A percentile compares a stretch with the other conserved stretches of the same genome.
These are phyloP conservation scores for Phalacrocorax carbo DNA, from an alignment of 2,113 vertebrate genomes.

Conservation along the genomic window DNA sequence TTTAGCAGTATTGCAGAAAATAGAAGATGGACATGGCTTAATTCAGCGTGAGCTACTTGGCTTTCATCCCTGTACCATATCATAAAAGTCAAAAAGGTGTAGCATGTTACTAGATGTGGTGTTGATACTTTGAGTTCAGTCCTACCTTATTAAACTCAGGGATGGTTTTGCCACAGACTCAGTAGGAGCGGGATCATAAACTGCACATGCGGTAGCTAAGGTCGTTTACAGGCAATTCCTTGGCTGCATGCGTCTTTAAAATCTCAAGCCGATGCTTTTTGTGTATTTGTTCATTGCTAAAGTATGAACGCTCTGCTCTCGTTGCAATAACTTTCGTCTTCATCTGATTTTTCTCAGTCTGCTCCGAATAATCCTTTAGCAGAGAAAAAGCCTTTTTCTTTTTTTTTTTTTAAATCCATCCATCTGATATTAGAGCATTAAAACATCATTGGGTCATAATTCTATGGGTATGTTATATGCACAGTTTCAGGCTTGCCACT, in stretches of 20 bases:
- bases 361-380: neutral
- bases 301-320: neutral
- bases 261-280: neutral
- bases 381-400: neutral
- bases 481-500: neutral
- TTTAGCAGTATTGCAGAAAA: neutral
- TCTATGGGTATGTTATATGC: neutral
- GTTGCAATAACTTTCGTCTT: neutral
- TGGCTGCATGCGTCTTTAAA: neutral
- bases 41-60: neutral
- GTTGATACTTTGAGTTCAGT: neutral
- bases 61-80: neutral
- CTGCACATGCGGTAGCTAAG: neutral
- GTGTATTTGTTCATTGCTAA: neutral
- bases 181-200: neutral
- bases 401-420: neutral
- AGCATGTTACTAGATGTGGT: rapidly evolving
- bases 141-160: neutral
- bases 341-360: neutral
- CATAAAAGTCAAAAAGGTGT: neutral
- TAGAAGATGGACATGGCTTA: neutral
- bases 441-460: neutral
- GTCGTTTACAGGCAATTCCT: neutral
- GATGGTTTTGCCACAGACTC: neutral
- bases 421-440: neutral